phyloP scores from a whole-genome alignment of 2,888 invertebrate genomes.

The Agrochola litura region DNA sequence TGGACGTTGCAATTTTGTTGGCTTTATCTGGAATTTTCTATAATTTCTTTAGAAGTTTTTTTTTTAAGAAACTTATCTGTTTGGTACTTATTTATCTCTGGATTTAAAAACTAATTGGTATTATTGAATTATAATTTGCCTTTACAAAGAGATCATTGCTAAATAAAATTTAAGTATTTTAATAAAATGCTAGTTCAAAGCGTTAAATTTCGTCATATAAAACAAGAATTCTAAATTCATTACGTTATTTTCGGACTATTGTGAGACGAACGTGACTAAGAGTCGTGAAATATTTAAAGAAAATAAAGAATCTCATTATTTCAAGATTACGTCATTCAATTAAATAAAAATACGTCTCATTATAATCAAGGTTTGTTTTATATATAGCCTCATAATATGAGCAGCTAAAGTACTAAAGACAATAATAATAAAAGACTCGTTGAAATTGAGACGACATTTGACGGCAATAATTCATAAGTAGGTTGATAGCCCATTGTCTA shows the following conservation, averaged over 20 bases:
- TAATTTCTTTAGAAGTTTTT: neutral
- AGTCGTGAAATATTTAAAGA: conserved; percentile 51
- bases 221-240: conserved; percentile 45
- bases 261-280: conserved; percentile 58
- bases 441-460: conserved; percentile 38
- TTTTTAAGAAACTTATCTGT: neutral
- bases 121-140: neutral
- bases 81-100: neutral
- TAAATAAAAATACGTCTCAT: conserved; percentile 37
- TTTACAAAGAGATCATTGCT: conserved; percentile 17
- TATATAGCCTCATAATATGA: conserved; percentile 17
- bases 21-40: conserved; percentile 3
- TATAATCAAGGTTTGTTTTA: conserved; percentile 28
- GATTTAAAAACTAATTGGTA: conserved; percentile 12
- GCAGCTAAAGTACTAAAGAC: conserved; percentile 13
- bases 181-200: conserved; percentile 27
- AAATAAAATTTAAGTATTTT: conserved; percentile 19
- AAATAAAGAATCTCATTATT: conserved; percentile 58
- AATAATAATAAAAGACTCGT: conserved; percentile 45
- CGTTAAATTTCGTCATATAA: conserved; percentile 18
- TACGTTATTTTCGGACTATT: conserved; percentile 45
- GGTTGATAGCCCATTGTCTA: conserved; percentile 59
- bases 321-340: conserved; percentile 40
- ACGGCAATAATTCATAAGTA: conserved; percentile 55
- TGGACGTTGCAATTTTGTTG: conserved; percentile 41